Percentiles rank a stretch among this genome's conserved stretches.
Evolutionary conservation across 2,888 invertebrate species (phyloP).

Genomic region (Gryllus longicercus): DNA sequence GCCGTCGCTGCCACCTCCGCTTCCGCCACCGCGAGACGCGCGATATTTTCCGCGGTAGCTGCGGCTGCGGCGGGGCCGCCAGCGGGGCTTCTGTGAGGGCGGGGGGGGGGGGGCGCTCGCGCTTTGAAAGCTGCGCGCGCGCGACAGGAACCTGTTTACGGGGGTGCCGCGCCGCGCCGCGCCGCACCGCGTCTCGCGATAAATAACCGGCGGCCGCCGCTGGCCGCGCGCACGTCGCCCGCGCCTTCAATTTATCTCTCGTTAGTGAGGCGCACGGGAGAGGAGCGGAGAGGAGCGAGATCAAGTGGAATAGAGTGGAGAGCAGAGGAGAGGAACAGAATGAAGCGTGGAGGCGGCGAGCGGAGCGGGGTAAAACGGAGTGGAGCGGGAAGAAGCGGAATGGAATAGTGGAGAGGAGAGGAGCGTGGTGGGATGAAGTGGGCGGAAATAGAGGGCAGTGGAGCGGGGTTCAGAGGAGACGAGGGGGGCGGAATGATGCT

Average conservation of each 20-base stretch:
- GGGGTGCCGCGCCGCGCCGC: background rate
- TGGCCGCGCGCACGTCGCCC: background rate
- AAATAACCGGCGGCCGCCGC: background rate
- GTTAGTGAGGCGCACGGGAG: background rate
- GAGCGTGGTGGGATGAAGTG: too few relatives aligned
- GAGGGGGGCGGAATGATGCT: too few relatives aligned
- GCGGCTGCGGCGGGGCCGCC: background rate
- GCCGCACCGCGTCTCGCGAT: background rate
- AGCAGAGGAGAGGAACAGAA: background rate
- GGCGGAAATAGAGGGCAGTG: too few relatives aligned
- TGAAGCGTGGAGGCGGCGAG: background rate
- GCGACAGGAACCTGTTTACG: conserved; percentile 7
- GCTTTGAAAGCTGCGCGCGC: background rate
- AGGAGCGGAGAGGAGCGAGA: background rate
- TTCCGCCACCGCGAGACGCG: background rate
- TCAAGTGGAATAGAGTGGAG: background rate
- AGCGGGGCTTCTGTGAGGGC: background rate
- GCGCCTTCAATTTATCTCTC: background rate
- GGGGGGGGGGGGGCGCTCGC: background rate
- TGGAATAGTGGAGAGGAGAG: too few relatives aligned
- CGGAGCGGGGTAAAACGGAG: background rate
- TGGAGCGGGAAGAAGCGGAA: background rate
- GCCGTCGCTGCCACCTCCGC: too few relatives aligned
- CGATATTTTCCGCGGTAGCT: background rate
- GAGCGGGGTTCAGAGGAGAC: too few relatives aligned